phyloP scores from a whole-genome alignment of 2,888 invertebrate genomes.

The Eulithis prunata region DNA sequence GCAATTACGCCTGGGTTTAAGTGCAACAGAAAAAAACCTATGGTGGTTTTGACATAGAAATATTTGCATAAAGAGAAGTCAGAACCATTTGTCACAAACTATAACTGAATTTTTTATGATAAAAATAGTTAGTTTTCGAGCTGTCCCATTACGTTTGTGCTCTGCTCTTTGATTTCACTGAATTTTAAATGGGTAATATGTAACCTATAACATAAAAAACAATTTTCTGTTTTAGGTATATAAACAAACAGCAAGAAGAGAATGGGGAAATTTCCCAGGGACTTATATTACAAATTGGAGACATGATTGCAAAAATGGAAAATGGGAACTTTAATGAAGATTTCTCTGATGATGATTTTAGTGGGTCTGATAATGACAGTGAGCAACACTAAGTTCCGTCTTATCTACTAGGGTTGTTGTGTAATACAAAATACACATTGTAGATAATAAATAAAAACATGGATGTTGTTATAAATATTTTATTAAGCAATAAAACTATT shows the following conservation, averaged over 20 bases:
- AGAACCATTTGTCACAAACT: no score
- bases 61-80: no score
- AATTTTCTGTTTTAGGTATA: constrained; percentile 53
- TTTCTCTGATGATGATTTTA: constrained; percentile 50
- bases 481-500: constrained; percentile 23
- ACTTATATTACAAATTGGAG: constrained; percentile 56
- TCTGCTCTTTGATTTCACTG: no score
- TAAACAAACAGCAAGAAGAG: constrained; percentile 76
- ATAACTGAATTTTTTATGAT: no score
- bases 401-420: no score
- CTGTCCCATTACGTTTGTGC: no score
- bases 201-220: not conserved
- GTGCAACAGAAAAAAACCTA: no score
- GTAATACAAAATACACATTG: no score
- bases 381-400: not conserved
- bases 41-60: no score
- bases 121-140: no score
- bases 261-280: constrained; percentile 60
- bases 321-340: constrained; percentile 55
- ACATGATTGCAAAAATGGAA: constrained; percentile 59
- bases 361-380: constrained; percentile 43
- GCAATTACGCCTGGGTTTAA: no score
- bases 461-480: constrained; percentile 11
- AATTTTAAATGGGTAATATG: no score
- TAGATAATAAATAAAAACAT: not conserved